These are phyloP conservation scores for Trachelus iudaicus DNA, from an alignment of 2,888 invertebrate species.

Conservation along the genomic window DNA sequence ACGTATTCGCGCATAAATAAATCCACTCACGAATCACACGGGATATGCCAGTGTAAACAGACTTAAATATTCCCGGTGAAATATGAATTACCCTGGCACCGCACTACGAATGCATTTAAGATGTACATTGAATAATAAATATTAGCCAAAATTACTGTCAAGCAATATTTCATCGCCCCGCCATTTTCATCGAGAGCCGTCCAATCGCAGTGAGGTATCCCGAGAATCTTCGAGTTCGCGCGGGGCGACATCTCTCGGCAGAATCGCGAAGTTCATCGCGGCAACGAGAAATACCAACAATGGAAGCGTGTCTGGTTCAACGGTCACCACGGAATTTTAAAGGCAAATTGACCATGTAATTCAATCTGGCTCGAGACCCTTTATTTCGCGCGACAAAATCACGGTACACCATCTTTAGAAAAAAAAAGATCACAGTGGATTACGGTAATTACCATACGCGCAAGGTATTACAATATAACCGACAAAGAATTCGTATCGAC, in stretches of 20 bases:
- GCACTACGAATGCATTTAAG: neutral
- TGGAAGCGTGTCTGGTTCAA: neutral
- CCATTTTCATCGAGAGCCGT: neutral
- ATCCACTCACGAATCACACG: neutral
- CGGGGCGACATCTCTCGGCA: constrained; percentile 33
- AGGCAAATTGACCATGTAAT: constrained; percentile 43
- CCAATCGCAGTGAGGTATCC: neutral
- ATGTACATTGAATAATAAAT: neutral
- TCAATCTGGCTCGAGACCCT: constrained; percentile 26
- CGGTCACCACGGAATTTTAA: constrained; percentile 3
- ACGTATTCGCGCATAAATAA: neutral
- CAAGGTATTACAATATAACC: neutral
- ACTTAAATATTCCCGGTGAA: neutral
- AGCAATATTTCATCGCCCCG: neutral
- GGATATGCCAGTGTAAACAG: neutral
- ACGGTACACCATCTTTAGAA: neutral
- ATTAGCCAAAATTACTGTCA: neutral
- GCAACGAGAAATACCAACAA: neutral
- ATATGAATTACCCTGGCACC: neutral
- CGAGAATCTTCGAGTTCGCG: neutral
- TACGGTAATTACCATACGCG: constrained; percentile 5
- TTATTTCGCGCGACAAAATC: constrained; percentile 3
- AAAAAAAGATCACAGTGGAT: neutral
- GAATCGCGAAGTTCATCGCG: constrained; percentile 18
- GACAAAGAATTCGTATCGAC: neutral